phyloP scores from a whole-genome alignment of 2,888 invertebrate genomes.

The Diarsia mendica region DNA sequence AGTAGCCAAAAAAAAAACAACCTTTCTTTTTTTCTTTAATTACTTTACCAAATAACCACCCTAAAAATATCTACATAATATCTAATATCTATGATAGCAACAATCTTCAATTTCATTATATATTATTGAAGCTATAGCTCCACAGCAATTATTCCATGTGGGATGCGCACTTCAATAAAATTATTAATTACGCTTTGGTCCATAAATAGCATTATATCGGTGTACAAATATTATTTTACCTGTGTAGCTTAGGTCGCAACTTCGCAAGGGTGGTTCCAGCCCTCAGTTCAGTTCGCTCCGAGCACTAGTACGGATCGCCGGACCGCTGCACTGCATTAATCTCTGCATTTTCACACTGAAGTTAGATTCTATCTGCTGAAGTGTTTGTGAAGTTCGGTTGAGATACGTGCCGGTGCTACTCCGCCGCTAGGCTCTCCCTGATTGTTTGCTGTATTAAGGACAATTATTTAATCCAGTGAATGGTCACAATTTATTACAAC shows the following conservation, averaged over 20 bases:
- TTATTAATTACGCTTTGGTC: background rate
- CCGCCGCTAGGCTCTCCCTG: background rate
- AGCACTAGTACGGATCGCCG: no score
- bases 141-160: no score
- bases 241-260: background rate
- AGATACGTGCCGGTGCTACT: background rate
- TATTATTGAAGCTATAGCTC: no score
- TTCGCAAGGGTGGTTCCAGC: background rate
- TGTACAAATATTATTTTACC: background rate
- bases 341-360: background rate
- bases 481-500: background rate
- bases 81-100: background rate
- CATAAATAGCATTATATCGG: background rate
- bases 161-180: background rate
- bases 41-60: background rate
- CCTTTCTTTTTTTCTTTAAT: background rate
- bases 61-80: no score
- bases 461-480: background rate
- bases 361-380: no score
- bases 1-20: background rate
- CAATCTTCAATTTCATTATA: background rate
- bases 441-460: background rate
- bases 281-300: background rate
- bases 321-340: background rate
- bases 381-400: no score